phyloP scores from a whole-genome alignment of 1,140 invertebrate genomes.

The Rhynchophorus ferrugineus region DNA sequence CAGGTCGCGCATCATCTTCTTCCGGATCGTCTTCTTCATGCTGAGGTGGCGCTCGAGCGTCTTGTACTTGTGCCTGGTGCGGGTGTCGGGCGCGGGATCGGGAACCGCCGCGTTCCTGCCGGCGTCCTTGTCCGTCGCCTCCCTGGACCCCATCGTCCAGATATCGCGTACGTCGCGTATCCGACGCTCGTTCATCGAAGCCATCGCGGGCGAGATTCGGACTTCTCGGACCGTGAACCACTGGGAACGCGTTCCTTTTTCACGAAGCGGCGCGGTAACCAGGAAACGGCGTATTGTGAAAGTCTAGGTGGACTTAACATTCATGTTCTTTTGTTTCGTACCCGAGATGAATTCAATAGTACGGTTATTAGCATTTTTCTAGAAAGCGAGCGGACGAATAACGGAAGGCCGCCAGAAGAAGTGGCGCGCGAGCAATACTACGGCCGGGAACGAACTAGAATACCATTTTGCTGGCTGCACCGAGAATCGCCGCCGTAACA shows the following conservation, averaged over 20 bases:
- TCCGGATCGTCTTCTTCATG: constrained; percentile 80
- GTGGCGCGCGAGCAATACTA: too few species aligned
- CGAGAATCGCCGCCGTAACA: too few species aligned
- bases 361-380: not conserved
- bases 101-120: constrained; percentile 21
- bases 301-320: too few species aligned
- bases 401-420: too few species aligned
- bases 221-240: too few species aligned
- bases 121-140: constrained; percentile 36
- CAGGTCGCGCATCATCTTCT: constrained; percentile 77
- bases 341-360: not conserved
- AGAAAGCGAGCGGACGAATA: not conserved
- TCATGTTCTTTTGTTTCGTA: not conserved
- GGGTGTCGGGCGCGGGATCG: constrained; percentile 27
- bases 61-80: constrained; percentile 45
- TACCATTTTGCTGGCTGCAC: too few species aligned
- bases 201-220: too few species aligned
- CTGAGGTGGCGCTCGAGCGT: constrained; percentile 72
- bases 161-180: constrained; percentile 39
- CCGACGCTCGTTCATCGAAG: constrained; percentile 36
- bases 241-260: too few species aligned
- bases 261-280: too few species aligned
- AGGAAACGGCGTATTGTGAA: too few species aligned
- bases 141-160: constrained; percentile 27
- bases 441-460: too few species aligned